These are phyloP conservation scores for Hypotaenidia philippensis DNA, from an alignment of 2,797 vertebrate genomes.

Conservation along the genomic window DNA sequence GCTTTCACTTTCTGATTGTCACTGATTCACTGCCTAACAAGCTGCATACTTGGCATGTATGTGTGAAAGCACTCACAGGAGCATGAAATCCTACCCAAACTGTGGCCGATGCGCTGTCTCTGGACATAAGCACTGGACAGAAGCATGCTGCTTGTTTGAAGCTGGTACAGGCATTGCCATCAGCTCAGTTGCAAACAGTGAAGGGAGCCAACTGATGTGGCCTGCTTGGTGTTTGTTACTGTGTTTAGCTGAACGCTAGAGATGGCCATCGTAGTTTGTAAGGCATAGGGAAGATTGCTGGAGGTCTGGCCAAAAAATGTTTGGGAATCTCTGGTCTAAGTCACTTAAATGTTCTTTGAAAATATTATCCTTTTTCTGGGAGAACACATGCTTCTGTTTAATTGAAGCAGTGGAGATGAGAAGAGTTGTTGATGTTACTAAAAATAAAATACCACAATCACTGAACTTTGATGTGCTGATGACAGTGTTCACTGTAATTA, in stretches of 20 bases:
- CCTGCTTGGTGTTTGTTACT: not conserved
- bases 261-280: fast-evolving
- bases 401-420: not conserved
- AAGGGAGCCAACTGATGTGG: not conserved
- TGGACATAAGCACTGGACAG: not conserved
- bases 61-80: not conserved
- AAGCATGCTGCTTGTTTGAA: not conserved
- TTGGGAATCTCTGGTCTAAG: not conserved
- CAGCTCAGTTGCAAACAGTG: not conserved
- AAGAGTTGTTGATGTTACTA: not conserved
- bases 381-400: not conserved
- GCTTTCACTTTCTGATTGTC: fast-evolving
- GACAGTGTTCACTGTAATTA: not conserved
- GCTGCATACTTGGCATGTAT: fast-evolving
- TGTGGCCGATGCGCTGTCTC: not conserved
- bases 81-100: not conserved
- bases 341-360: not conserved
- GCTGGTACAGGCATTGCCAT: not conserved
- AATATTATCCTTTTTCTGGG: not conserved
- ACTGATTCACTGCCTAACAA: not conserved
- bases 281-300: not conserved
- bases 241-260: not conserved
- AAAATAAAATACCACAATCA: not conserved
- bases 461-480: not conserved
- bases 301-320: not conserved